Evolutionary conservation across 2,888 invertebrate species (phyloP).

Genomic region (Andrena trimmerana): DNA sequence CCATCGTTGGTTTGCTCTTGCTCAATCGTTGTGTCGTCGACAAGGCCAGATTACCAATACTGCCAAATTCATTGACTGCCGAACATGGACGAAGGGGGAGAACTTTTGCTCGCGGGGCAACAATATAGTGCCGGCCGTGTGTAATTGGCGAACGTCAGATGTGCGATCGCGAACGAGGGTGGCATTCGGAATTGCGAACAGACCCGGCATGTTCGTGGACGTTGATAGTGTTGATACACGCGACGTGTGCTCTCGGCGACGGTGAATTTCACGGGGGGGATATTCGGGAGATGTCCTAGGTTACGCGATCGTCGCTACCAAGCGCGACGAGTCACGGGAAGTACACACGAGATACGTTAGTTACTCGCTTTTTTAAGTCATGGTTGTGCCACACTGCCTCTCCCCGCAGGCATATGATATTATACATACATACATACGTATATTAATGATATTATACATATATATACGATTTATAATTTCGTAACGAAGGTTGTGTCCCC

Average conservation of each 20-base stretch:
- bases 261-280: conserved; percentile 59
- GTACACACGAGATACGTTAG: conserved; percentile 69
- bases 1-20: conserved; percentile 15
- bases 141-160: background rate
- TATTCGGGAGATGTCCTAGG: conserved; percentile 63
- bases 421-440: conserved; percentile 61
- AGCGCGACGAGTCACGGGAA: conserved; percentile 67
- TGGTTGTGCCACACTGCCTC: conserved; percentile 82
- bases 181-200: conserved; percentile 35
- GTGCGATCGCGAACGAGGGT: conserved; percentile 14
- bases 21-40: conserved; percentile 42
- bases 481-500: conserved; percentile 84
- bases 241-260: conserved; percentile 72
- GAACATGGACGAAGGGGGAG: conserved; percentile 45
- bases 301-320: conserved; percentile 61
- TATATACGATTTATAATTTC: conserved; percentile 78
- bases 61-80: conserved; percentile 68
- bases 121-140: conserved; percentile 8
- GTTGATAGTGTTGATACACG: conserved; percentile 16
- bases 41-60: conserved; percentile 64
- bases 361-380: conserved; percentile 79
- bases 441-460: conserved; percentile 59
- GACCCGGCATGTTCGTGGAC: conserved; percentile 59
- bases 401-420: conserved; percentile 75
- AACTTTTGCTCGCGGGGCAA: conserved; percentile 35